Conservation (phyloP, 2,113 vertebrate species). For the Callorhinus ursinus region DNA sequence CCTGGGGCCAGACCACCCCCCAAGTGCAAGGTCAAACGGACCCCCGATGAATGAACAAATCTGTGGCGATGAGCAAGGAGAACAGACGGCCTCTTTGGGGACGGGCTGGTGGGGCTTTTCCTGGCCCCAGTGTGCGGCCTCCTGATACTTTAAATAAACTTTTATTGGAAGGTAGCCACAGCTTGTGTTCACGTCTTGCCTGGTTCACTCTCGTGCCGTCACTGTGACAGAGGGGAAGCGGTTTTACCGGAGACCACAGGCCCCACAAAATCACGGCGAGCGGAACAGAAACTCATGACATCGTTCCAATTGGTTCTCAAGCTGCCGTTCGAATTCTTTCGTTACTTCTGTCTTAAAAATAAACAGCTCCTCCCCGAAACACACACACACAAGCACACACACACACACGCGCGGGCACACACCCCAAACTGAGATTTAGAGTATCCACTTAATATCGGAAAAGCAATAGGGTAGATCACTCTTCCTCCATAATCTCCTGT, state of each 20-base stretch:
- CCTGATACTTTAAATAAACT: background rate
- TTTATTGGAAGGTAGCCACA: background rate
- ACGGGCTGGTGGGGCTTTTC: fast-evolving
- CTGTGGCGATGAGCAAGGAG: background rate
- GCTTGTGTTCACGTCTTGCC: fast-evolving
- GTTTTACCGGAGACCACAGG: fast-evolving
- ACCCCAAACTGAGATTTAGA: background rate
- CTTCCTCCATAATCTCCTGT: slow-evolving; percentile 74
- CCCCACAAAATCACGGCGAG: background rate
- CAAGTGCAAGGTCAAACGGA: background rate
- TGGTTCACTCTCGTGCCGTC: no score
- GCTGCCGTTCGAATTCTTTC: background rate
- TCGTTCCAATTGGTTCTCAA: fast-evolving
- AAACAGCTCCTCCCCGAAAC: fast-evolving
- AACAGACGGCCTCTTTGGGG: fast-evolving
- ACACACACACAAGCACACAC: background rate
- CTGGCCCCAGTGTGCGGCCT: fast-evolving
- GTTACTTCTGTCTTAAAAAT: background rate
- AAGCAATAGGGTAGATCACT: fast-evolving
- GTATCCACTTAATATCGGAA: slow-evolving; percentile 45
- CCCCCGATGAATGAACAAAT: fast-evolving
- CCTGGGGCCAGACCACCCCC: background rate
- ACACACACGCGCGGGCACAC: background rate
- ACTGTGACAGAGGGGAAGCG: no score
- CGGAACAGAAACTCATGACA: background rate